Conservation (phyloP, 2,113 vertebrate genomes). For the Chaenogobius annularis region DNA sequence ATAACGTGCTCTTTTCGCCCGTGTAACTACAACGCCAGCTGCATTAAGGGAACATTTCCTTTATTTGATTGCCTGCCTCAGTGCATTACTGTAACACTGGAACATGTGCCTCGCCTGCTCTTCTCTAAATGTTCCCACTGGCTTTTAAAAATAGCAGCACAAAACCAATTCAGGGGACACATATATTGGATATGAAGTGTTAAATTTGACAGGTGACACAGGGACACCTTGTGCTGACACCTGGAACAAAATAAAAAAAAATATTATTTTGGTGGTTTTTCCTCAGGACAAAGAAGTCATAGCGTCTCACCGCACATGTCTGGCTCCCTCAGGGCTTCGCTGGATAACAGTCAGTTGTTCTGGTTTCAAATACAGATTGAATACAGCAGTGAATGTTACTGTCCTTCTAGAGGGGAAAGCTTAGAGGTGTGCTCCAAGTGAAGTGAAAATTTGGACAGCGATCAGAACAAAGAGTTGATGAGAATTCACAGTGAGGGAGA, state of each 20-base stretch:
- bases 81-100: slow-evolving; percentile 24
- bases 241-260: slow-evolving; percentile 11
- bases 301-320: slow-evolving; percentile 28
- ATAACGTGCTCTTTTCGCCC: slow-evolving; percentile 1
- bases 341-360: slow-evolving; percentile 28
- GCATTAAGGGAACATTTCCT: slow-evolving; percentile 38
- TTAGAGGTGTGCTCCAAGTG: background rate
- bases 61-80: slow-evolving; percentile 16
- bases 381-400: slow-evolving; percentile 28
- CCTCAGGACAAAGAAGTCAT: slow-evolving; percentile 16
- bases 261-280: slow-evolving; percentile 38
- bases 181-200: background rate
- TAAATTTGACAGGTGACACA: slow-evolving; percentile 4
- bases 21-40: slow-evolving; percentile 15
- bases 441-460: slow-evolving; percentile 31
- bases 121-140: background rate
- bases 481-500: slow-evolving; percentile 11
- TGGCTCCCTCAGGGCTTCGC: slow-evolving; percentile 18
- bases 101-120: slow-evolving; percentile 8
- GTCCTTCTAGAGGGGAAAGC: background rate
- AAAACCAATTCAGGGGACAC: background rate
- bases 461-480: slow-evolving; percentile 19
- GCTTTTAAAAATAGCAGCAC: background rate
- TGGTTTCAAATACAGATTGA: slow-evolving; percentile 36
- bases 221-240: slow-evolving; percentile 29